Base-by-base conservation (phyloP, 1,140 invertebrate genomes). In the Diachasmimorpha longicaudata region DNA sequence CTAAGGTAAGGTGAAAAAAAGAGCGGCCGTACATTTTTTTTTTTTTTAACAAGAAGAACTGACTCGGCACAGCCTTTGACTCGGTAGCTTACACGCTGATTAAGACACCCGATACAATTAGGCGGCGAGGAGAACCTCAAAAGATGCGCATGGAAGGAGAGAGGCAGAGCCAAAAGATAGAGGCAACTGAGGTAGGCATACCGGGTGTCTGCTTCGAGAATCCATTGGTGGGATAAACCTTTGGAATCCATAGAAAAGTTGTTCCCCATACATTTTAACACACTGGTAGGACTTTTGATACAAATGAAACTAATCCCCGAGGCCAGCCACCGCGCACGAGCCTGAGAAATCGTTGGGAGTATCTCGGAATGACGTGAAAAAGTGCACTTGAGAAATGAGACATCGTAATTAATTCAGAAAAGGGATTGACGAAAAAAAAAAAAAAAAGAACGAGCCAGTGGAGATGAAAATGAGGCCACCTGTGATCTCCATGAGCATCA, bases 71-170 rank as follows among this genome's bases (percentile, higher is more conserved):
- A 73, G 80, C 79, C 83, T 82, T 83, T 82, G 83, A 83, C 84
- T 79, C 82, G 83, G 85, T 86, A 87, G 85, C 86, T 87, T 87
- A 85, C 81, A 87, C 84, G 85, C 85, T 86, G 86, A 88, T 88
- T 88, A 88, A 87, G 87, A 88, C 85, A 86, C 85, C 81, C 86
- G 84, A 87, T 88, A 86, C 87, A 88, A 88, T 88, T 88, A 87
- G 85, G 85, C 81, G 82, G 81, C 81, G 78, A 85, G 84, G 85
- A 37, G 23, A 86, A 83, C 81, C 85, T 87, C 86, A 87, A 88
- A 87, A 85, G 85, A 81, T 82, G 81, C 76, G 77, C 55, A 69
- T 37, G 48, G 48, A 55, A 46, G 23, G n/a, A 63, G 36, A 39
- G 11, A 16, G 55, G 11, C 39, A 14, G 44, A 14, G 25, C 19